Conservation (phyloP, 2,113 vertebrate species). For the Neoarius graeffei region DNA sequence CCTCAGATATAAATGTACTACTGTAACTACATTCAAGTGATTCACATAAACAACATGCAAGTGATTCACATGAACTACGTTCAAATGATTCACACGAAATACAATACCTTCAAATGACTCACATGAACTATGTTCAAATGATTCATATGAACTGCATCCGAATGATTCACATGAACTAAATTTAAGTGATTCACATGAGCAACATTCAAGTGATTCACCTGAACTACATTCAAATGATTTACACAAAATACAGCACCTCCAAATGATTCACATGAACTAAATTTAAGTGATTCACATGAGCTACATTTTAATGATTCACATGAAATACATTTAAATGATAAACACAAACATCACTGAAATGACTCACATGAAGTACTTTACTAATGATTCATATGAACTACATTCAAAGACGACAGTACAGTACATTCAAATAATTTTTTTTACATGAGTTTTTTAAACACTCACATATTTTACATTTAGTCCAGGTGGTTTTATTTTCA, state of each 20-base stretch:
- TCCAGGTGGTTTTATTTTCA: background rate
- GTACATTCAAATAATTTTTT: background rate
- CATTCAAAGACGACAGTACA: too few relatives aligned
- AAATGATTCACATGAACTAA: background rate
- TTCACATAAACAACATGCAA: background rate
- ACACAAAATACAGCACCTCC: background rate
- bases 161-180: background rate
- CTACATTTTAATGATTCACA: background rate
- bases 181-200: background rate
- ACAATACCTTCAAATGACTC: background rate
- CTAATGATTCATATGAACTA: too few relatives aligned
- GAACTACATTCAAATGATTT: background rate
- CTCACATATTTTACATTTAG: background rate
- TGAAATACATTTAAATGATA: background rate
- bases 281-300: background rate
- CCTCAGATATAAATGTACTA: too few relatives aligned
- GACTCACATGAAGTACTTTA: too few relatives aligned
- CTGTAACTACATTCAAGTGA: background rate
- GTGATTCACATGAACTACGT: background rate
- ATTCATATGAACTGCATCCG: background rate
- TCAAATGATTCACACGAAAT: background rate
- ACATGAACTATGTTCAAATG: background rate
- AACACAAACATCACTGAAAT: background rate
- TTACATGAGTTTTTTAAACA: background rate
- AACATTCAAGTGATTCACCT: too few relatives aligned